Evolutionary conservation across 2,797 vertebrate species (phyloP).

Genomic region (Chanos chanos): DNA sequence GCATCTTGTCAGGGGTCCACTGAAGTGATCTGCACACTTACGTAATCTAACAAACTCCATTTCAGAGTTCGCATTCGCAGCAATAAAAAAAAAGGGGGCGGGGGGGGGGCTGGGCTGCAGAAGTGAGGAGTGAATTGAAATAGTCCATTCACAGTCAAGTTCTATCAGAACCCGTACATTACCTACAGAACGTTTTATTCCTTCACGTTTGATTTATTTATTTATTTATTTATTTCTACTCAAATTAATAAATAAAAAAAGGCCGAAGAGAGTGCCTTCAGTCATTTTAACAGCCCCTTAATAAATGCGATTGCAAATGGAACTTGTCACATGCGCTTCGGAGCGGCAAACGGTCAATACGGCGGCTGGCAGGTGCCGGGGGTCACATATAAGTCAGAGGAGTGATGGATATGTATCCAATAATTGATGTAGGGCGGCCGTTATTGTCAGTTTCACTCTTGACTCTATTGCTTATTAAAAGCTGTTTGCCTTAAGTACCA

Average conservation of each 20-base stretch:
- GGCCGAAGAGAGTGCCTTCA: slow-evolving; percentile 59
- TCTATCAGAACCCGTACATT: slow-evolving; percentile 37
- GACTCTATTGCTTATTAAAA: slow-evolving; percentile 82
- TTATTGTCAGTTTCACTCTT: slow-evolving; percentile 78
- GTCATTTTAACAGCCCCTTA: slow-evolving; percentile 79
- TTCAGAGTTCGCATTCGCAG: too few relatives aligned
- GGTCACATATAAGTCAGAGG: slow-evolving; percentile 76
- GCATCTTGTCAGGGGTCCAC: too few relatives aligned
- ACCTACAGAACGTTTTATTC: slow-evolving; percentile 27
- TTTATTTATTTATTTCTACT: slow-evolving; percentile 56
- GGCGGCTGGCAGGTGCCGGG: slow-evolving; percentile 76
- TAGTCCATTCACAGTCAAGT: too few relatives aligned
- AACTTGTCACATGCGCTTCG: slow-evolving; percentile 76
- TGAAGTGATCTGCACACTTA: too few relatives aligned
- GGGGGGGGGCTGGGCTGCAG: too few relatives aligned
- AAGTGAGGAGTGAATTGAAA: too few relatives aligned
- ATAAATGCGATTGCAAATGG: slow-evolving; percentile 82
- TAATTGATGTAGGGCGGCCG: slow-evolving; percentile 79
- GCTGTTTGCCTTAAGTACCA: slow-evolving; percentile 79
- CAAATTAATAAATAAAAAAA: slow-evolving; percentile 62
- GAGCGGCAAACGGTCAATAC: slow-evolving; percentile 73
- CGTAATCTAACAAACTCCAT: too few relatives aligned
- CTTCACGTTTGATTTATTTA: too few relatives aligned
- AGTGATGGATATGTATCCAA: slow-evolving; percentile 82
- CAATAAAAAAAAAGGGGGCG: too few relatives aligned